These are phyloP conservation scores for Lamellibrachia satsuma DNA, from an alignment of 2,888 invertebrate species.

Conservation along the genomic window DNA sequence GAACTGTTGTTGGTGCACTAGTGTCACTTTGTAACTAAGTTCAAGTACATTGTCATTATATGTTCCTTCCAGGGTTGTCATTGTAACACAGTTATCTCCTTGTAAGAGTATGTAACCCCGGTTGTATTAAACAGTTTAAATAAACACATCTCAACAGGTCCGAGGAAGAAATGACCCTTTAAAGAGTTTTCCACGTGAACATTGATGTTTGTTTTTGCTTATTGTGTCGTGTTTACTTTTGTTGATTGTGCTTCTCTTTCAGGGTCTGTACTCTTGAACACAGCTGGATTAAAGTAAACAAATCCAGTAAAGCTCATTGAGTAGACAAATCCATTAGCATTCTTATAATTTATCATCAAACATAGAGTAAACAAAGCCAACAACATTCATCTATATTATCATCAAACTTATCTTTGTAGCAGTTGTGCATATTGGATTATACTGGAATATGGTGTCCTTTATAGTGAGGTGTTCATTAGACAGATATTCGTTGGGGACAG, in stretches of 20 bases:
- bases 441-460: no score
- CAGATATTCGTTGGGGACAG: no score
- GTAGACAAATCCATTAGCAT: background rate
- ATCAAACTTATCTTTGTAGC: no score
- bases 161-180: background rate
- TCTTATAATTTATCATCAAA: no score
- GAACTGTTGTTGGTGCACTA: background rate
- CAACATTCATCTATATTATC: no score
- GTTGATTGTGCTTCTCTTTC: background rate
- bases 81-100: background rate
- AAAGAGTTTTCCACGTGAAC: no score
- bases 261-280: background rate
- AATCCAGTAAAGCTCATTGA: background rate
- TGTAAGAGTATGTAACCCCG: background rate
- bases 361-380: no score
- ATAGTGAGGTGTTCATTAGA: no score
- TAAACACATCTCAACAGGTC: background rate
- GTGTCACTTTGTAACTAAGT: conserved; percentile 10
- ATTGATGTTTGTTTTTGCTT: no score
- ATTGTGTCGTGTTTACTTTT: no score
- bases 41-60: background rate
- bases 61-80: background rate
- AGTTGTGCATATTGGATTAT: no score
- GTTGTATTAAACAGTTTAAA: background rate
- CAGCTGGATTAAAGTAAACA: background rate